Base-by-base conservation (phyloP, 2,888 invertebrate species). In the Noctua pronuba region DNA sequence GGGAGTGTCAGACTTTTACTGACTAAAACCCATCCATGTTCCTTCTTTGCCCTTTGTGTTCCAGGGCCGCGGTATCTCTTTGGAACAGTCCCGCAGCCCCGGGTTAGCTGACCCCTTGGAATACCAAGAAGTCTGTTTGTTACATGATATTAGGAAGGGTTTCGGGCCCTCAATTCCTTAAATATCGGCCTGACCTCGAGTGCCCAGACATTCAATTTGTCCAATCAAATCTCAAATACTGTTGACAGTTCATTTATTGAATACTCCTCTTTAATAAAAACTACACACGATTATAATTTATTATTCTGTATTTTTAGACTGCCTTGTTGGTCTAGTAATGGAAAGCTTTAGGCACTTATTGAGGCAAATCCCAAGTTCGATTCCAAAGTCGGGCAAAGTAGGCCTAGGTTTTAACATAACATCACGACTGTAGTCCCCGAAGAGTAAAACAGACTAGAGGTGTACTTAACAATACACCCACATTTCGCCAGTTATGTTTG, bases 171-270 rank as follows among this genome's bases (percentile, higher is more conserved):
- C 44, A 73, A 72, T 84, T 68, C 64, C 49, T 31, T 52, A 58
- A 80, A 81, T 84, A 73, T 73, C 0, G 16, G 16, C 8, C 10
- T 69, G 81, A 82, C 80, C 81, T 82, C 73, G 64, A 58, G 6
- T 73, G 64, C 44, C 38, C 84, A 65, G 73, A 69, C 81, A 38
- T 46, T 65, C 81, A 82, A 82, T 82, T 84, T 46, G 64, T 46
- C 62, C 85, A 82, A 82, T 82, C 58, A 80, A 62, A 70, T 55
- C 52, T n/a, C 44, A 62, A 64, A 80, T 65, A 28, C 16, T 44
- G 24, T 31, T 38, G n/a, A 16, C 68, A 44, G 28, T 73, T 72
- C 4, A 62, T 71, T 73, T 24, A 65, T 79, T 35, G n/a, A 28
- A 55, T 28, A 49, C 41, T 49, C 31, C 28, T 0, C 16, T 75